Evolutionary conservation across 2,888 invertebrate species (phyloP).

Genomic region (Spodoptera picta): DNA sequence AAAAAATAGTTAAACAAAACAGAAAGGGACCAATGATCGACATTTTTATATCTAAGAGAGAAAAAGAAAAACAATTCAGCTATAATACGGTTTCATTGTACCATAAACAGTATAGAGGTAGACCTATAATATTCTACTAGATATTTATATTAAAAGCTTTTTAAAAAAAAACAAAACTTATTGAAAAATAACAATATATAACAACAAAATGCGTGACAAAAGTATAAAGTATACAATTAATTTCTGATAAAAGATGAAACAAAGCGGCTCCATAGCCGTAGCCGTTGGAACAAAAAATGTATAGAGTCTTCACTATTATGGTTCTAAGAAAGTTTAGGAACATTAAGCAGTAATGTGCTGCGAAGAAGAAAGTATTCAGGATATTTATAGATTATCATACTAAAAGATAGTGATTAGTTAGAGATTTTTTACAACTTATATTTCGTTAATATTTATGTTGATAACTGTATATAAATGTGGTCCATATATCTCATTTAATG

Average conservation of each 20-base stretch:
- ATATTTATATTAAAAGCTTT: too few species aligned
- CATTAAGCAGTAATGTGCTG: conserved; percentile 16
- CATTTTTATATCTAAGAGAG: too few species aligned
- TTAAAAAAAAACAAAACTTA: too few species aligned
- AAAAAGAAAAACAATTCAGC: too few species aligned
- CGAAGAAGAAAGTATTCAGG: conserved; percentile 5
- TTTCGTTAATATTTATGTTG: background rate
- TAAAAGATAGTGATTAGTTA: background rate
- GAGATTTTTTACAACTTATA: background rate
- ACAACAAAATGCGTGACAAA: too few species aligned
- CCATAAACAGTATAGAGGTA: too few species aligned
- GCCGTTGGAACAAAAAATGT: conserved; percentile 1
- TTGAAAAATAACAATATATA: too few species aligned
- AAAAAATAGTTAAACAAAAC: too few species aligned
- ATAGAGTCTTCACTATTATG: conserved; percentile 9
- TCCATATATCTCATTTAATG: background rate
- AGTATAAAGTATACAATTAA: background rate
- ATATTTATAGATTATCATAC: background rate
- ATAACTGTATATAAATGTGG: background rate
- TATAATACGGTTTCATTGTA: too few species aligned
- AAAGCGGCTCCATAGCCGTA: background rate
- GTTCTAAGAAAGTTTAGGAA: conserved; percentile 28
- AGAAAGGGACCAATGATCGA: too few species aligned
- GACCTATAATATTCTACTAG: too few species aligned
- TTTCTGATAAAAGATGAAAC: background rate